Conservation (phyloP, 92 coral and sea anemone species). For the Isaurus tuberculatus region DNA sequence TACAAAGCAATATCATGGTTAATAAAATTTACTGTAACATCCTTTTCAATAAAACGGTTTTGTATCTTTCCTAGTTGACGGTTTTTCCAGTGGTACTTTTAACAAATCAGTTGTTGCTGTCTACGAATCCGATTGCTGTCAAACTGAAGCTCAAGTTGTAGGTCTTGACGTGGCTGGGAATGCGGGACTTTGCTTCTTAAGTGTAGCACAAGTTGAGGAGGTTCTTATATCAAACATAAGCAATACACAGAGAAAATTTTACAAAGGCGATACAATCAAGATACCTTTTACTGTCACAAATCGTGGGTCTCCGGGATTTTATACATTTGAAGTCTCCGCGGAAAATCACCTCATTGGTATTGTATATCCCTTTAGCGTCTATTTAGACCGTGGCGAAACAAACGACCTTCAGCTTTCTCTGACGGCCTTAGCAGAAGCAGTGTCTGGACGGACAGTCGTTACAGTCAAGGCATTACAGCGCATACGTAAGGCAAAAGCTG, state of each 20-base stretch:
- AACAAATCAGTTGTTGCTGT: conserved; percentile 44
- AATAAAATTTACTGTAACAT: not conserved
- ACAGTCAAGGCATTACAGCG: conserved; percentile 10
- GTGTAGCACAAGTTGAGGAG: not conserved
- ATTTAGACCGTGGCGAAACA: conserved; percentile 18
- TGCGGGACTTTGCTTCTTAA: conserved; percentile 44
- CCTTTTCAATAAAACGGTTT: not conserved
- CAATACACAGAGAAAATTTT: conserved; percentile 23
- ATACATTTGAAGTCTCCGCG: conserved; percentile 46
- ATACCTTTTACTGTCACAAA: conserved; percentile 53
- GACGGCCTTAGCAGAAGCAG: conserved; percentile 7
- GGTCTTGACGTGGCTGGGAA: conserved; percentile 58
- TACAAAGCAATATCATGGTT: too few relatives aligned
- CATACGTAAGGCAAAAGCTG: not conserved
- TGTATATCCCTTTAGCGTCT: conserved; percentile 53
- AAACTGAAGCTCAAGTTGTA: conserved; percentile 51
- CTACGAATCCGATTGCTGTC: conserved; percentile 58
- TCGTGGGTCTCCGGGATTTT: conserved; percentile 49
- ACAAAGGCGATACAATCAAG: conserved; percentile 40
- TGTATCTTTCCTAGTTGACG: conserved; percentile 40
- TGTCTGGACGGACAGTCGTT: not conserved
- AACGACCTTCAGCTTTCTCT: conserved; percentile 3
- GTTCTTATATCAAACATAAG: conserved; percentile 15
- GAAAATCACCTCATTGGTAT: conserved; percentile 22
- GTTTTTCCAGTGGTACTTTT: conserved; percentile 10